Evolutionary conservation across 2,113 vertebrate genomes (phyloP), one percentile per base, ranked within the genome.

Genomic region (Piaya cayana): DNA sequence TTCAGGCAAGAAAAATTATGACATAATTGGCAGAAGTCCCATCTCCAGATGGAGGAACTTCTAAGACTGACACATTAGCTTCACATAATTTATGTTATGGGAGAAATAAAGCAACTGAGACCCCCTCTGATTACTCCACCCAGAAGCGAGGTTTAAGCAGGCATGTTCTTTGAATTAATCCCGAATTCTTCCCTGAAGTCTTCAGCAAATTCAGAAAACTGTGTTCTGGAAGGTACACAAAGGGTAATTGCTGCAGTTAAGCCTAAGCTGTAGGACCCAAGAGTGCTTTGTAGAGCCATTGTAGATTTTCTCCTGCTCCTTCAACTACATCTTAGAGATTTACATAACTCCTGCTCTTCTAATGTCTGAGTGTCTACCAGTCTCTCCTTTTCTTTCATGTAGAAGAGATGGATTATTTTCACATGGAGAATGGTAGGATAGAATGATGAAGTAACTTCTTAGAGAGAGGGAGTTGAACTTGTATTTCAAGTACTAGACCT

Each of bases 11-110:
- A 83, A 93, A 90, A 86, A 92, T 86, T 70, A 96, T 92, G 67
- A 96, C 93, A 95, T 92, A 93, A 94, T 95, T 96, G 94, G 96
- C 96, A 88, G 53, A 94, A 93, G 79, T 96, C 96, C 94, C 92
- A 94, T 95, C 93, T 96, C 92, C 94, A 96, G 95, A 93, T 95
- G 95, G 90, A 94, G 82, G 79, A 94, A 90, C 93, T 96, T 97
- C 84, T 93, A 78, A 95, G 87, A 88, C 91, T 75, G 85, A 95
- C 85, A 92, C 19, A 62, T 92, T 77, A 91, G 82, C 67, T 75
- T 95, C 67, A 4, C 32, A 50, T 95, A 86, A 95, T 97, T 96
- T 96, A 96, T 88, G 90, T 88, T 88, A 92, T 45, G 76, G 60
- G 68, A 94, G 90, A 94, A 97, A 89, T 92, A 93, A 86, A 92